phyloP scores from a whole-genome alignment of 1,140 invertebrate species.

The Drosophila chauvacae region DNA sequence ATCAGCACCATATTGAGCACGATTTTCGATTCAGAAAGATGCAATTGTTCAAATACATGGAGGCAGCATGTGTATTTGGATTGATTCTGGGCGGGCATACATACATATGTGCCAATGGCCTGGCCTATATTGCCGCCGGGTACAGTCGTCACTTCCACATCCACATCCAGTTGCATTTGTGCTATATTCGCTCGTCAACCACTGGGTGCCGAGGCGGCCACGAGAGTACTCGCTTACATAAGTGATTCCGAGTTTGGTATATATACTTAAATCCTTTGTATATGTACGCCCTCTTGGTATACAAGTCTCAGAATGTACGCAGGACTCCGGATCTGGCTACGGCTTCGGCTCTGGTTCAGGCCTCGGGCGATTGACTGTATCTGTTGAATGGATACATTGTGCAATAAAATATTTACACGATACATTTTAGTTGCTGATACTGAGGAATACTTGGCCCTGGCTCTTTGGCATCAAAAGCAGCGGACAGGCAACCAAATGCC shows the following conservation, averaged over 20 bases:
- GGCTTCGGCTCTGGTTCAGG: background rate
- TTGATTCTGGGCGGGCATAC: constrained; percentile 1
- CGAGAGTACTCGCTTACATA: constrained; percentile 19
- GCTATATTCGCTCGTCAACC: constrained; percentile 33
- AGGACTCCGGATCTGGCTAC: constrained; percentile 16
- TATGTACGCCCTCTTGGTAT: constrained; percentile 7
- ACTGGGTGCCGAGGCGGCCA: constrained; percentile 6
- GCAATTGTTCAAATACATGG: constrained; percentile 17
- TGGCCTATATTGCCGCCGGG: constrained; percentile 67
- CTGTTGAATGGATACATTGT: constrained; percentile 69
- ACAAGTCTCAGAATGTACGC: constrained; percentile 29
- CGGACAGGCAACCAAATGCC: constrained; percentile 39
- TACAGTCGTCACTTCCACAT: constrained; percentile 65
- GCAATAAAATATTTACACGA: constrained; percentile 80
- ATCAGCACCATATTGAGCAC: constrained; percentile 14
- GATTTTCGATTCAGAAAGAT: constrained; percentile 55
- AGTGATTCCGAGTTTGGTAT: background rate
- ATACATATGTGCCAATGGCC: constrained; percentile 65
- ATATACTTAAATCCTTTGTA: constrained; percentile 9
- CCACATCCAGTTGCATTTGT: constrained; percentile 65
- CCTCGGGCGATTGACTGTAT: constrained; percentile 30
- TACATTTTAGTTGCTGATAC: constrained; percentile 57
- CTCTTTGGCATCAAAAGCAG: constrained; percentile 60
- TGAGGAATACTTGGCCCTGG: constrained; percentile 52
- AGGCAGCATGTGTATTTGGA: background rate